Conservation (phyloP, 2,888 invertebrate genomes). For the Tuta absoluta region DNA sequence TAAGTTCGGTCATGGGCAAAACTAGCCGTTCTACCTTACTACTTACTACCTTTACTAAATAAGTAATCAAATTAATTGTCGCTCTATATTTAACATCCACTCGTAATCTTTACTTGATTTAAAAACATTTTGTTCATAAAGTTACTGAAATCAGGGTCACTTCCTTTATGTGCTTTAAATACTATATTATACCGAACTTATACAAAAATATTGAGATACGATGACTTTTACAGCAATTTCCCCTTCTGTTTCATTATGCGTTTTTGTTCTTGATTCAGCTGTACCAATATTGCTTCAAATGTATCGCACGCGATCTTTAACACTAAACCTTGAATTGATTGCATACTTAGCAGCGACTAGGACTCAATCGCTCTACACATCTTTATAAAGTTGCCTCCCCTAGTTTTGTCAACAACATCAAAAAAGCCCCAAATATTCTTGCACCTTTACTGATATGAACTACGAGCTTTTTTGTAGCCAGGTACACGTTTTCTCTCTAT, state of each 20-base stretch:
- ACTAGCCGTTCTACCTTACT: constrained; percentile 45
- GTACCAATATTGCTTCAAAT: constrained; percentile 34
- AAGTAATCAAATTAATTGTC: constrained; percentile 37
- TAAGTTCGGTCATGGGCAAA: constrained; percentile 49
- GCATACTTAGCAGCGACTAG: neutral
- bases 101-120: constrained; percentile 9
- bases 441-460: constrained; percentile 59
- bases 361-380: neutral
- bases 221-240: neutral
- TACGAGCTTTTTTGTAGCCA: constrained; percentile 67
- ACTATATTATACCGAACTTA: neutral
- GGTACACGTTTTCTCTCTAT: constrained; percentile 59
- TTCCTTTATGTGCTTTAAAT: neutral
- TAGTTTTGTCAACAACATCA: constrained; percentile 3
- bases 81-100: constrained; percentile 34
- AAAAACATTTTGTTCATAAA: neutral
- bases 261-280: constrained; percentile 26
- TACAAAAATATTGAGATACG: neutral
- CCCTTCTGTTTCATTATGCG: neutral
- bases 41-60: constrained; percentile 47
- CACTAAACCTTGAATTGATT: constrained; percentile 3
- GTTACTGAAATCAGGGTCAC: neutral
- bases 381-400: constrained; percentile 12
- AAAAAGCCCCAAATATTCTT: constrained; percentile 45
- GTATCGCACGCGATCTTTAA: constrained; percentile 15